Conservation (phyloP, 1,140 invertebrate species). For the Rhopalosiphum padi region DNA sequence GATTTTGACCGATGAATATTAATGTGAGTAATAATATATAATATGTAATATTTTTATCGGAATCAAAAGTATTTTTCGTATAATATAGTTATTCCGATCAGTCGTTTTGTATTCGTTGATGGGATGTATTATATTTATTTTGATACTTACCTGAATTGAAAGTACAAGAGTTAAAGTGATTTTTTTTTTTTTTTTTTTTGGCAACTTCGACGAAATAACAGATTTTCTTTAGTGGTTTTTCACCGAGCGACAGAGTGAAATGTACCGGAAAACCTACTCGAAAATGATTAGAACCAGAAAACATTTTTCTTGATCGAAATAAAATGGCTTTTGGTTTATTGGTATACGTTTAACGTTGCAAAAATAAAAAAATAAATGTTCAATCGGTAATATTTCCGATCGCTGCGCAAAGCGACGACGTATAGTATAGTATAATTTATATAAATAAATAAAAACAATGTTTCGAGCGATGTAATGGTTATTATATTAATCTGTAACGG, state of each 20-base stretch:
- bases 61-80: background rate
- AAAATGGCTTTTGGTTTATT: constrained; percentile 11
- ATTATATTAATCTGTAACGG: background rate
- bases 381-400: background rate
- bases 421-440: background rate
- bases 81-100: background rate
- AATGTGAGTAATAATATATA: background rate
- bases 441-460: background rate
- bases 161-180: background rate
- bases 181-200: constrained; percentile 18
- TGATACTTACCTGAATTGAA: background rate
- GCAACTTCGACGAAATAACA: background rate
- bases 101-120: background rate
- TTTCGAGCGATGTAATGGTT: background rate
- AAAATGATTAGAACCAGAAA: background rate
- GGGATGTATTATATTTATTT: background rate
- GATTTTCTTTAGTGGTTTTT: constrained; percentile 15
- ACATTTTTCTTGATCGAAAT: constrained; percentile 4
- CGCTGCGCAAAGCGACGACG: background rate
- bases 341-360: background rate
- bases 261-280: constrained; percentile 34
- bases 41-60: background rate
- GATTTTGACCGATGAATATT: background rate
- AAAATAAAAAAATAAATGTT: background rate
- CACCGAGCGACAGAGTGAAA: background rate